A percentile compares a stretch with the other conserved stretches of the same genome.
Conservation (phyloP, 2,888 invertebrate genomes). For the Blastobasis adustella region DNA sequence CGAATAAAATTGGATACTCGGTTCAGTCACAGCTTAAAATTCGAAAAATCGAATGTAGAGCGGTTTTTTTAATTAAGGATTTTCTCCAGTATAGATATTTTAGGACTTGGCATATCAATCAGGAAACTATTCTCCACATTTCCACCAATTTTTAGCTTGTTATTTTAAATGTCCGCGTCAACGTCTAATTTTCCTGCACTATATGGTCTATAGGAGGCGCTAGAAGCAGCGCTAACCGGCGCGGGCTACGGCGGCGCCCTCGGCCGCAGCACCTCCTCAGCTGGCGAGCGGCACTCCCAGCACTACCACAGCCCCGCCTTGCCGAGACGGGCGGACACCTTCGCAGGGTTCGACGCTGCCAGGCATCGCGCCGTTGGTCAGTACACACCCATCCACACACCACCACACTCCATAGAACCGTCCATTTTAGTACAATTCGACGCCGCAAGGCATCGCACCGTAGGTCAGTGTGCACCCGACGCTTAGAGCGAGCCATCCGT, state of each 20-base stretch:
- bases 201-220: slow-evolving; percentile 78
- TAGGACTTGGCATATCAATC: too few species aligned
- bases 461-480: background rate
- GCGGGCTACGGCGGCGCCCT: slow-evolving; percentile 79
- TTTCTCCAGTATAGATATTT: too few species aligned
- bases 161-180: too few species aligned
- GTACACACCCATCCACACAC: background rate
- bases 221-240: slow-evolving; percentile 79
- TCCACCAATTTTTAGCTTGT: too few species aligned
- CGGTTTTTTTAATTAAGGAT: too few species aligned
- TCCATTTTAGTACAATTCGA: slow-evolving; percentile 77
- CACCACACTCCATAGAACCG: too few species aligned
- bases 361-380: slow-evolving; percentile 36
- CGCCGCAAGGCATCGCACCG: slow-evolving; percentile 26
- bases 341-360: slow-evolving; percentile 90
- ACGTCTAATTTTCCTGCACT: too few species aligned
- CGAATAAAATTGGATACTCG: too few species aligned
- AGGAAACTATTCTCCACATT: too few species aligned
- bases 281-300: slow-evolving; percentile 92
- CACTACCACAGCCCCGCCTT: slow-evolving; percentile 89
- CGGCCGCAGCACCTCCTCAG: slow-evolving; percentile 94
- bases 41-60: too few species aligned
- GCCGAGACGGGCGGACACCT: slow-evolving; percentile 95
- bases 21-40: too few species aligned
- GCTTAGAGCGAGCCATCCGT: too few species aligned